Conservation (phyloP, 2,797 vertebrate genomes). For the Margarornis squamiger region DNA sequence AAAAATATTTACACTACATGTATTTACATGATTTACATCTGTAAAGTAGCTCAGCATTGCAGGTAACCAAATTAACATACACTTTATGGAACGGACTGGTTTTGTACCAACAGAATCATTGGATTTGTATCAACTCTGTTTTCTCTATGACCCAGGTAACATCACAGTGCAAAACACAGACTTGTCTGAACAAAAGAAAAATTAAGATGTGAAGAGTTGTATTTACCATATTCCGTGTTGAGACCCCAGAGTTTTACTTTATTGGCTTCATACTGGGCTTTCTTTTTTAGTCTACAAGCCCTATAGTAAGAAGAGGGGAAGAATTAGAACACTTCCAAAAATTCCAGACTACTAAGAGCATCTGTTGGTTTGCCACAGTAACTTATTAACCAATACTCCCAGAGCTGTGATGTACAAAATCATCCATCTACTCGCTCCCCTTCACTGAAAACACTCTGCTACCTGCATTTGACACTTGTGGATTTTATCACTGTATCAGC, state of each 20-base stretch:
- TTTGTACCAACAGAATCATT: background rate
- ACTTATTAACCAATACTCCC: background rate
- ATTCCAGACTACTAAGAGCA: background rate
- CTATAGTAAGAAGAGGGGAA: constrained; percentile 73
- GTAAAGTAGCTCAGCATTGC: background rate
- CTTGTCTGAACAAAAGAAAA: constrained; percentile 8
- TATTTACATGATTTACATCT: background rate
- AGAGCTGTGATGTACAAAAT: background rate
- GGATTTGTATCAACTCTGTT: background rate
- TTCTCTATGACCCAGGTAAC: background rate
- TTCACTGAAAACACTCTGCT: background rate
- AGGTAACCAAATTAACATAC: background rate
- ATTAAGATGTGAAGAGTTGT: constrained; percentile 31
- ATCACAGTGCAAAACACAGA: background rate
- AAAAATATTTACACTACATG: background rate
- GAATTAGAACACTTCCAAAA: constrained; percentile 45
- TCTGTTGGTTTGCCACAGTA: background rate
- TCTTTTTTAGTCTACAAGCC: constrained; percentile 99
- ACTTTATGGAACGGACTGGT: background rate
- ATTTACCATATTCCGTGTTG: constrained; percentile 96
- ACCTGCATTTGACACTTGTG: background rate
- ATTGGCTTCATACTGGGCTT: constrained; percentile 99
- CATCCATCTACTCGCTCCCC: background rate
- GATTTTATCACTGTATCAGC: background rate
- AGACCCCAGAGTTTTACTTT: constrained; percentile 99